phyloP scores from a whole-genome alignment of 1,140 invertebrate genomes.

The Odontomachus brunneus region DNA sequence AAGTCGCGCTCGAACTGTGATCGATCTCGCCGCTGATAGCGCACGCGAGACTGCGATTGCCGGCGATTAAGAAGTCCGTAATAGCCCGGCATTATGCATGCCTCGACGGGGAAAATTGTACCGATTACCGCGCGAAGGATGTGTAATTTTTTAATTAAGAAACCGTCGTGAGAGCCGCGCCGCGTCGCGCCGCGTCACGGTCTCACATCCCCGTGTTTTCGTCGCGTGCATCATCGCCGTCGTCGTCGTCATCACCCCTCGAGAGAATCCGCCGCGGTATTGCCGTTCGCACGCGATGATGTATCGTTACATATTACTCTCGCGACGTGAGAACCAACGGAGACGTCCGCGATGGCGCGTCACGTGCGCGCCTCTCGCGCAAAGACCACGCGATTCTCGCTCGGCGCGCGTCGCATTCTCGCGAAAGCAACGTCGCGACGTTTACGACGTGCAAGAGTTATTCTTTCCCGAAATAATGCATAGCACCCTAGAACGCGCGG shows the following conservation, averaged over 20 bases:
- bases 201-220: background rate
- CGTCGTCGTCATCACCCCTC: background rate
- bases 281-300: background rate
- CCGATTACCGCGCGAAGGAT: slow-evolving; percentile 71
- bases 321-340: background rate
- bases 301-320: slow-evolving; percentile 9
- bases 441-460: slow-evolving; percentile 21
- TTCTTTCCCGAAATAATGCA: slow-evolving; percentile 58
- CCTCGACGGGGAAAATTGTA: slow-evolving; percentile 68
- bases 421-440: slow-evolving; percentile 44
- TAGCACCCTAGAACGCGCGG: too few species aligned
- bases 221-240: background rate
- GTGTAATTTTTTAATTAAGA: slow-evolving; percentile 72
- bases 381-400: background rate
- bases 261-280: background rate
- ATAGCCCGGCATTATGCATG: slow-evolving; percentile 62
- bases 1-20: slow-evolving; percentile 38
- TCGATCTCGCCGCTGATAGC: slow-evolving; percentile 57
- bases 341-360: background rate
- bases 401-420: slow-evolving; percentile 2
- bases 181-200: too few species aligned
- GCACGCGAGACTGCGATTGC: slow-evolving; percentile 39
- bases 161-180: slow-evolving; percentile 16
- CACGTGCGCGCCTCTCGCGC: background rate
- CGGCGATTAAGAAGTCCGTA: slow-evolving; percentile 59